Evolutionary conservation across 2,888 invertebrate species (phyloP), one percentile per base, ranked within the genome.

Genomic region (Galeopsomyia nigrocyanea): DNA sequence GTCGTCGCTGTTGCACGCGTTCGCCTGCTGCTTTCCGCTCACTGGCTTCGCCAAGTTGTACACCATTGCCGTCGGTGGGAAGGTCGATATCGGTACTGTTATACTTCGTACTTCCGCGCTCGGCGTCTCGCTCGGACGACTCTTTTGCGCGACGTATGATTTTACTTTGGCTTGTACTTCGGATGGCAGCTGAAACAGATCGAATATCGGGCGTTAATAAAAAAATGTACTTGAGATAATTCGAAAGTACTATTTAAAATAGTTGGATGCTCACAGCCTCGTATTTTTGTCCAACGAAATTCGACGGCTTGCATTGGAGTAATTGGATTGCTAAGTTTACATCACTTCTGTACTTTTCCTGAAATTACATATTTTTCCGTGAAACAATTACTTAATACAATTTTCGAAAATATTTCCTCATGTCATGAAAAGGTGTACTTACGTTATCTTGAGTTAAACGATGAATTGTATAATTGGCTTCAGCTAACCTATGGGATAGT

Each of bases 291-390:
- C 96, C 92, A 75, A 97, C 94, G 89, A 97, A 98, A 88, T 95
- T 95, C 78, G 95, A 94, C 78, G 97, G 97, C 84, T 97, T 97
- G 87, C 97, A 97, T 85, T 98, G 97, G 67, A 98, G 89, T 81
- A 98, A 89, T 87, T 97, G 96, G 79, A 97, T 96, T 75, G 97
- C 97, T 83, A 96, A 88, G 87, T 94, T 95, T 85, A 97, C 96
- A 86, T 98, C 98, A 83, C 94, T 95, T 86, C 96, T 94, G 87
- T 96, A 97, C 81, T 95, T 92, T 84, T 97, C 97, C 97, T 97
- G 89, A 56, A 91, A 91, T 77, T 75, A 78, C 77, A 39, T 39
- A 31, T 50, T 68, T 49, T 53, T n/a, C 50, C 46, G 21, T 16
- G 31, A 26, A 75, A 69, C n/a, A 13, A 65, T 50, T 51, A 70